phyloP scores from a whole-genome alignment of 2,797 vertebrate genomes.

The Poecilia gillii region DNA sequence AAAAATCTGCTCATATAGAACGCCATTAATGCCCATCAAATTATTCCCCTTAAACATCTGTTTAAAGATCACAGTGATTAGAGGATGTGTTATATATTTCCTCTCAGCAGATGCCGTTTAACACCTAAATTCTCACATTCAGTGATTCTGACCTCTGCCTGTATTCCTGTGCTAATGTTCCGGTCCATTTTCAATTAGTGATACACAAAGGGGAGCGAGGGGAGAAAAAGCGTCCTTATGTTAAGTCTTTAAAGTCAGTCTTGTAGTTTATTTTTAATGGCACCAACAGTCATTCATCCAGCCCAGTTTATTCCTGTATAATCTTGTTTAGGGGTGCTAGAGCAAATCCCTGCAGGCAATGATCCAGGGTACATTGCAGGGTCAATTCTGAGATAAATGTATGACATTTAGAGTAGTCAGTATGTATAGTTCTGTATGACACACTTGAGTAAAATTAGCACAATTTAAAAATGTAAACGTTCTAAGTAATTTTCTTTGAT shows the following conservation, averaged over 20 bases:
- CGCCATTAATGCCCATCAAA: slow-evolving; percentile 41
- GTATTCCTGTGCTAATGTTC: slow-evolving; percentile 28
- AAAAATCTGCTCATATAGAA: slow-evolving; percentile 31
- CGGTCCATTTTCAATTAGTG: slow-evolving; percentile 44
- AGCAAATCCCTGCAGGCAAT: background rate
- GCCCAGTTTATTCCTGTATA: background rate
- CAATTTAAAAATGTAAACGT: background rate
- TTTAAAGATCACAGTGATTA: slow-evolving; percentile 47
- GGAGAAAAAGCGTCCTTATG: slow-evolving; percentile 17
- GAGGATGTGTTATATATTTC: slow-evolving; percentile 36
- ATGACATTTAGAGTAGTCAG: background rate
- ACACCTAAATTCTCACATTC: slow-evolving; percentile 35
- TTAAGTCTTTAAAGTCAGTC: background rate
- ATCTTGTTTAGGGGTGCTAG: background rate
- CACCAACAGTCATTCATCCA: background rate
- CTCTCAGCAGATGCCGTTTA: slow-evolving; percentile 33
- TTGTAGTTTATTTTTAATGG: slow-evolving; percentile 32
- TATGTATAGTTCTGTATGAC: background rate
- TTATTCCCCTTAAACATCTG: slow-evolving; percentile 54
- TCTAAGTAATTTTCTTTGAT: background rate
- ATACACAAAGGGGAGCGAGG: slow-evolving; percentile 7
- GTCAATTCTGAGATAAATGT: background rate
- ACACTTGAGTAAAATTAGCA: background rate
- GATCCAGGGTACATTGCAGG: background rate
- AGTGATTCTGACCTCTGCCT: slow-evolving; percentile 34